Evolutionary conservation across 2,113 vertebrate species (phyloP).

Genomic region (Mesitornis unicolor): DNA sequence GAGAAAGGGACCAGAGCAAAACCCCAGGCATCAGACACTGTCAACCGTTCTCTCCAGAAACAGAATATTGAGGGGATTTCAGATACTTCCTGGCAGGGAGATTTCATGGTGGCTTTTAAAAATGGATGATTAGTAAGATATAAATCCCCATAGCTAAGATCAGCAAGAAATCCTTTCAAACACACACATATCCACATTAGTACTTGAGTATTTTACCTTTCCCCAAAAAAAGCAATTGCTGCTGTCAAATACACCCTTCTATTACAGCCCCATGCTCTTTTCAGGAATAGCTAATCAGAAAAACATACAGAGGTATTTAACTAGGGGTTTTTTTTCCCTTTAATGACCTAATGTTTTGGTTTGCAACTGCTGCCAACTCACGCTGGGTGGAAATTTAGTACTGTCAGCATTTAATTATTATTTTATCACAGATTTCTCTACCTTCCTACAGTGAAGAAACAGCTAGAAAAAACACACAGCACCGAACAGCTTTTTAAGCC

Average conservation of each 20-base stretch:
- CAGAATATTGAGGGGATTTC: background rate
- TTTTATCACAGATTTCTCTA: conserved; percentile 77
- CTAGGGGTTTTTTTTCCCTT: conserved; percentile 50
- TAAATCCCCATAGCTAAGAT: conserved; percentile 31
- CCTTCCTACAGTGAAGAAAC: conserved; percentile 75
- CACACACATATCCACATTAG: background rate
- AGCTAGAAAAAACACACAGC: conserved; percentile 37
- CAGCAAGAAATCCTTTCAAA: conserved; percentile 53
- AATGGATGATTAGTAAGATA: conserved; percentile 10
- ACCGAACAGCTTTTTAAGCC: conserved; percentile 52
- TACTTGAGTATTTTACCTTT: conserved; percentile 50
- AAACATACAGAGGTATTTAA: conserved; percentile 72
- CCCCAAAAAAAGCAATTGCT: conserved; percentile 56
- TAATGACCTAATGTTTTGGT: conserved; percentile 77
- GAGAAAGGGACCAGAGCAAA: background rate
- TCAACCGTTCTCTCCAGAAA: conserved; percentile 4
- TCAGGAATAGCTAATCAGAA: conserved; percentile 72
- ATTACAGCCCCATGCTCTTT: conserved; percentile 67
- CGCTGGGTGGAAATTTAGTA: conserved; percentile 74
- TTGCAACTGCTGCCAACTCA: conserved; percentile 72
- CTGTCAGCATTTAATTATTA: conserved; percentile 83
- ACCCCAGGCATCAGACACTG: background rate
- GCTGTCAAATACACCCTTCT: conserved; percentile 71
- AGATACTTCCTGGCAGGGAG: background rate
- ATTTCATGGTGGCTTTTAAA: background rate